Evolutionary conservation across 2,888 invertebrate species (phyloP), one percentile per base, ranked within the genome.

Genomic region (Sesamia inferens): DNA sequence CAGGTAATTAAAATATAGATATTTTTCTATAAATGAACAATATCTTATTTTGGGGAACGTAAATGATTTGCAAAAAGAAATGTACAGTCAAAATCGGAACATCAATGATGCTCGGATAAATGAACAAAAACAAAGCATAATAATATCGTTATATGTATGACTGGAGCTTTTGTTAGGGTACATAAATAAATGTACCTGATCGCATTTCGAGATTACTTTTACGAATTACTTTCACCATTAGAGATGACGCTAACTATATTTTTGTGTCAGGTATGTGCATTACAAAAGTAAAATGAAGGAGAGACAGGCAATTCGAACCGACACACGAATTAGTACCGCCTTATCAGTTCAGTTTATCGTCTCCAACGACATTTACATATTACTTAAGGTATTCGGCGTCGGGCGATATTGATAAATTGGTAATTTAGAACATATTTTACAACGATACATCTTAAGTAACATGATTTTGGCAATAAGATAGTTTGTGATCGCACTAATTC

Each of bases 341-440:
- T 77, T 80, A 81, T 77, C 78, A 59, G 59, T 62, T 69, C 31
- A 57, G 74, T 81, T 69, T 74, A 81, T 78, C 77, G 67, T 71
- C 44, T 57, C 39, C 44, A 57, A 54, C 66, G 66, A 68, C 71
- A 74, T 81, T 81, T 72, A 78, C 59, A 75, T 73, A 82, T 82
- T 81, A 82, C 71, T 67, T 71, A 71, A 70, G 63, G 61, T 51
- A 73, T 65, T 79, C 66, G 70, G 57, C 54, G 74, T 62, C 77
- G 48, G 24, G 44, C 14, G 81, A 81, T 78, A 72, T 74, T 75
- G 81, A 82, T 76, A 71, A 74, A 83, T 85, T 73, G 68, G 31
- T 74, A 63, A 76, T 82, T 75, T 64, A 59, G 74, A 79, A 81
- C 65, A 68, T 68, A 66, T 68, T 72, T 66, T 54, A 71, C 62